These are phyloP conservation scores for Hippocampus comes DNA, from an alignment of 2,113 vertebrate genomes.

Conservation along the genomic window DNA sequence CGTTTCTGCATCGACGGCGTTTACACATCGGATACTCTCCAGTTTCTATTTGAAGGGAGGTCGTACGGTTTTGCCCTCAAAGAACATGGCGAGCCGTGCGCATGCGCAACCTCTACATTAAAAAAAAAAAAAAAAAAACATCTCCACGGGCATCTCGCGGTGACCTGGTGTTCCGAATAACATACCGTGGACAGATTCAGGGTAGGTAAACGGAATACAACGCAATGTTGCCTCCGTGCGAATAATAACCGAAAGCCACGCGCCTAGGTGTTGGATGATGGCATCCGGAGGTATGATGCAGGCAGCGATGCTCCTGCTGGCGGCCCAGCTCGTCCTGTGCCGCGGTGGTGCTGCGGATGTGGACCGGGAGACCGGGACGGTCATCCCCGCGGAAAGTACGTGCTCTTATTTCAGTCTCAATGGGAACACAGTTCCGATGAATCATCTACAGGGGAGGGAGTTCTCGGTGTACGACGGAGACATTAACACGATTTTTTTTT, in stretches of 20 bases:
- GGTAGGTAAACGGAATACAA: constrained; percentile 25
- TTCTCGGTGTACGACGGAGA: too few relatives aligned
- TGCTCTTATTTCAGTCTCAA: constrained; percentile 25
- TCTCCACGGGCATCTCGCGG: constrained; percentile 34
- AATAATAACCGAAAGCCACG: background rate
- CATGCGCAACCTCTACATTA: constrained; percentile 49
- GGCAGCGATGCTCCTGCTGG: constrained; percentile 64
- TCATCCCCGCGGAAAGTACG: constrained; percentile 91
- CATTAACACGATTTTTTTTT: too few relatives aligned
- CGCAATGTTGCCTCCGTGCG: background rate
- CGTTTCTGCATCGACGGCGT: too few relatives aligned
- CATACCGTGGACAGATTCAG: constrained; percentile 39
- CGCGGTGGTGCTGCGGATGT: constrained; percentile 59
- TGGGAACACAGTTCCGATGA: background rate
- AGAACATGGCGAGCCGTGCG: background rate
- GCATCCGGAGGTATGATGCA: constrained; percentile 50
- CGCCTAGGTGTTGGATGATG: constrained; percentile 46
- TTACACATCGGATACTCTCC: too few relatives aligned
- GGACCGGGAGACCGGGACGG: constrained; percentile 77
- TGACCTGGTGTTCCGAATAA: constrained; percentile 23
- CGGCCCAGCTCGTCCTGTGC: constrained; percentile 64
- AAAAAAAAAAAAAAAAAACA: constrained; percentile 14
- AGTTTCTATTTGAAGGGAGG: background rate
- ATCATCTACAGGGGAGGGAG: background rate
- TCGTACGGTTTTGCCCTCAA: background rate